These are phyloP conservation scores for Rousettus madagascariensis DNA, from an alignment of 2,797 vertebrate species.

Conservation along the genomic window DNA sequence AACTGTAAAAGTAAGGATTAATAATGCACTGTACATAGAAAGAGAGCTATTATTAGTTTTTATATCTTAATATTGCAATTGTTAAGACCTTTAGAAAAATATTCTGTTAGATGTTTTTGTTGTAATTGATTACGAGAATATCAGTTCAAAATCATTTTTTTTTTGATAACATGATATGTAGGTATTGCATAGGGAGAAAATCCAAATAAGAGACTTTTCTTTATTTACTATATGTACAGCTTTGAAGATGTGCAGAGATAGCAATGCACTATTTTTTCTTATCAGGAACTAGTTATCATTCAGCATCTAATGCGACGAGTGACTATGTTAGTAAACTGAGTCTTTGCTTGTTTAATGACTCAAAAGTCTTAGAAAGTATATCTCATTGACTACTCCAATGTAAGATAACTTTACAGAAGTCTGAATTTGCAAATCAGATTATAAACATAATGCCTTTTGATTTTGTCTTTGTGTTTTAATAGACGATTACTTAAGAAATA, in stretches of 20 bases:
- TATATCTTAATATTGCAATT: background rate
- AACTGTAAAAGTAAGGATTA: background rate
- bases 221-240: background rate
- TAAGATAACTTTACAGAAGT: background rate
- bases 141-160: background rate
- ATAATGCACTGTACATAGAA: background rate
- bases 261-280: background rate
- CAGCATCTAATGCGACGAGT: background rate
- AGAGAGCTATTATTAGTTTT: background rate
- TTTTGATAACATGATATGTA: background rate
- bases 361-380: background rate
- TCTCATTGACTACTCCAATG: background rate
- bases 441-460: background rate
- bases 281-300: background rate
- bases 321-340: background rate
- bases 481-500: background rate
- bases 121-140: background rate
- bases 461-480: background rate
- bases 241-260: background rate
- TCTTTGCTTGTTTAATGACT: conserved; percentile 6
- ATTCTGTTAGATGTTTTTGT: background rate
- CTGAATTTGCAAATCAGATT: background rate
- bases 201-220: background rate
- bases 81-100: background rate
- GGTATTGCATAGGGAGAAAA: background rate